Evolutionary conservation across 2,888 invertebrate genomes (phyloP).

Genomic region (Torymus aiolomorphi): DNA sequence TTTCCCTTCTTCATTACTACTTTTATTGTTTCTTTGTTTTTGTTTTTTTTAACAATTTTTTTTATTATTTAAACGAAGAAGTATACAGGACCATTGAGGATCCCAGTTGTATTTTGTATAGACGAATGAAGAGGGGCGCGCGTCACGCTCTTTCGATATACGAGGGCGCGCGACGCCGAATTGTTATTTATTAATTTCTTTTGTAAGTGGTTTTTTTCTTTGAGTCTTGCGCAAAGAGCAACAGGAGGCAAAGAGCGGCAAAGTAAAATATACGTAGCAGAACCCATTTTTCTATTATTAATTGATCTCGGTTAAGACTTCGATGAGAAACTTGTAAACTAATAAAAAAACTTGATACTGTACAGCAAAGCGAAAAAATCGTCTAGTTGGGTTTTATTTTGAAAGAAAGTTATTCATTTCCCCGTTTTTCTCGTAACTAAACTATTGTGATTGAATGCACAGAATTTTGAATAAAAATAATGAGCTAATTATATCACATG

Average conservation of each 20-base stretch:
- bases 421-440: constrained; percentile 45
- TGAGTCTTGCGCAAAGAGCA: constrained; percentile 24
- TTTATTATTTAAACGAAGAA: constrained; percentile 51
- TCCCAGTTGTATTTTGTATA: constrained; percentile 40
- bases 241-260: background rate
- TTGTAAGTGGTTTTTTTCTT: constrained; percentile 48
- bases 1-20: background rate
- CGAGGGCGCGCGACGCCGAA: background rate
- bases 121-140: constrained; percentile 17
- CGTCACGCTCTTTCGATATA: background rate
- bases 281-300: constrained; percentile 48
- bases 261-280: constrained; percentile 11
- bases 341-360: constrained; percentile 50
- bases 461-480: constrained; percentile 55
- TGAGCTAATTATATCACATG: constrained; percentile 24
- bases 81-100: constrained; percentile 17
- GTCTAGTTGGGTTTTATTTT: constrained; percentile 48
- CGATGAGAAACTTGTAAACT: constrained; percentile 50
- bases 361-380: constrained; percentile 42
- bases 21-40: background rate
- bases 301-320: constrained; percentile 56
- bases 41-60: constrained; percentile 20
- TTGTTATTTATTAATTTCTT: constrained; percentile 58
- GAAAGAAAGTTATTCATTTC: constrained; percentile 31
- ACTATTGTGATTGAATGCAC: constrained; percentile 51